Base-by-base conservation (phyloP, 2,113 vertebrate genomes). In the Phaethon lepturus region DNA sequence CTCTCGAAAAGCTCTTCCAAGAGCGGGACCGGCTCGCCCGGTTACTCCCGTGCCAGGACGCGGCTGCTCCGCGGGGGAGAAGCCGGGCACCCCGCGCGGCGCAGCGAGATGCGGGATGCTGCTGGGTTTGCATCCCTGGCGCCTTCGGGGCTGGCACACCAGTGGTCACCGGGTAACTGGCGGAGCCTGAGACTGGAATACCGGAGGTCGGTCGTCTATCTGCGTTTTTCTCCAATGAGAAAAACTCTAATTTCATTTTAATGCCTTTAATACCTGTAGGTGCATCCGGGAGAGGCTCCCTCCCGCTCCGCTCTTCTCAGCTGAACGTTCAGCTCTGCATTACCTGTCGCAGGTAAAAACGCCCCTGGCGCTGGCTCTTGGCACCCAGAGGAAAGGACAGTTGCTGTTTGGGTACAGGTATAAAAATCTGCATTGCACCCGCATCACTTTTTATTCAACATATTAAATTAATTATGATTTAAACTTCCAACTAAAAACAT, bases 21-120 rank as follows among this genome's bases (percentile, higher is more conserved):
- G 20, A 3, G 6, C 0, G 4, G 71, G 73, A 7, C 1, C 5
- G 5, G 45, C 35, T 86, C 6, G 9, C 25, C 7, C 3, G 0
- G 20, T 64, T 7, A 4, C 35, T 26, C 8, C 29, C 0, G 1
- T 1, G 19, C 0, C 10, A 17, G 53, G 10, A 7, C 0, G 11
- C 17, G 23, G 38, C 9, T 19, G 49, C 35, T 25, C 11, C 1
- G 11, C 1, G 4, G 33, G 49, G 5, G 9, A 10, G 38, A 19
- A 47, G 55, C 6, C 17, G 2, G 31, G 35, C 44, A 44, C 35
- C 22, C 44, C 3, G 23, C 8, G 22, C 8, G 6, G 38, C 4
- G 6, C 24, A 22, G 44, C 28, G 50, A 26, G 49, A 13, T 1
- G 6, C 4, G 47, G n/a, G 25, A 8, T 26, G 33, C 35, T 3